Evolutionary conservation across 2,113 vertebrate species (phyloP), one percentile per base, ranked within the genome.

Genomic region (Sceloporus undulatus): DNA sequence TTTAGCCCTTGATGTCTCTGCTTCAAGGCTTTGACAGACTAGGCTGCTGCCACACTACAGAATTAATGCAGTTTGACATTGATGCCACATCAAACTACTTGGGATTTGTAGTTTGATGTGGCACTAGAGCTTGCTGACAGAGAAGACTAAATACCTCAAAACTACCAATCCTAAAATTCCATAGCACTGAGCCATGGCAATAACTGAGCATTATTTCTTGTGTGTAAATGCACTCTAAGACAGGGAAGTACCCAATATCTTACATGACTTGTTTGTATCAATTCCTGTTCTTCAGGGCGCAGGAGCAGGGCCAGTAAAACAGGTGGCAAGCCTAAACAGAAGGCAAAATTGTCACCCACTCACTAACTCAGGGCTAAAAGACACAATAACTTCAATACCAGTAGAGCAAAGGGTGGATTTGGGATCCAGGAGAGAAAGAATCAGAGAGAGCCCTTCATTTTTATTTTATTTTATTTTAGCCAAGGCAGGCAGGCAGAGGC

Each of bases 401-500:
- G 19, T 9, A 76, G 5, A 68, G 40, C 81, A 89, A 25, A 34
- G 1, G 48, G 14, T 82, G 74, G 48, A 21, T 82, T 21, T 79
- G 42, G 34, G 59, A n/a, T 42, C 78, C 89, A 40, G 82, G 66
- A 87, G 89, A 90, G 79, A 2, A 48, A 52, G 65, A 73, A 48
- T 42, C 23, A 83, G 85, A 93, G 93, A 89, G 56, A 92, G 52
- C 75, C 0, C 0, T 2, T 54, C 11, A 5, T 66, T 66, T 34
- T 40, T 92, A 16, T 71, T 66, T 42, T 74, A 2, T 42, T 16
- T 27, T 91, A 23, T 25, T 29, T 29, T 85, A 92, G 90, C 87
- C 89, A 89, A 87, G 85, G 87, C 65, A 85, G 78, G 87, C 59
- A 85, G 78, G 88, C 89, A 90, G 92, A 76, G 93, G 82, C 80